Percentiles rank a stretch among this genome's conserved stretches.
phyloP scores from a whole-genome alignment of 2,113 vertebrate genomes.

The Pelvicachromis taeniatus region DNA sequence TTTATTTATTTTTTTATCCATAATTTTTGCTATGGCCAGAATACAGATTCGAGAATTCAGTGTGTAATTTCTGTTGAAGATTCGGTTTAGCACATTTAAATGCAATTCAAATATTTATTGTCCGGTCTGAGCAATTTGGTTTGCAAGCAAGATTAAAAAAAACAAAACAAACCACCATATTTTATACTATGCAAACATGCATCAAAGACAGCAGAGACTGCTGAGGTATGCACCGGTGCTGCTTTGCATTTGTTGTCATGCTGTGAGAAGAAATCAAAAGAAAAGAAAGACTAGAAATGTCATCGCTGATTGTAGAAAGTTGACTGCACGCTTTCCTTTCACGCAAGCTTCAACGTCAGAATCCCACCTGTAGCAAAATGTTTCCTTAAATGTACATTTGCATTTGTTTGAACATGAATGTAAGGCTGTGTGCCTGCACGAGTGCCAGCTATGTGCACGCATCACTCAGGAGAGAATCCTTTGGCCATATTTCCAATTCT shows the following conservation, averaged over 20 bases:
- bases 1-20: not conserved
- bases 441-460: not conserved
- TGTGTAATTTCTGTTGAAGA: not conserved
- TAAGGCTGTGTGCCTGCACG: not conserved
- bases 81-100: conserved; percentile 28
- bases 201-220: not conserved
- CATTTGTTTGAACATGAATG: conserved; percentile 35
- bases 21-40: not conserved
- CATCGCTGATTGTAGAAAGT: not conserved
- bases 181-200: conserved; percentile 48
- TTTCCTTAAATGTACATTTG: conserved; percentile 48
- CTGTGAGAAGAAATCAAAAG: not conserved
- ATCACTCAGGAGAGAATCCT: conserved; percentile 44
- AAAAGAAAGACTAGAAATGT: not conserved
- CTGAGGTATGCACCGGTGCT: not conserved
- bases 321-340: not conserved
- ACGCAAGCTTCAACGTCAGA: not conserved
- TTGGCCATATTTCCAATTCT: conserved; percentile 66
- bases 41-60: not conserved
- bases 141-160: conserved; percentile 25
- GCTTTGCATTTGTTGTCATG: conserved; percentile 46
- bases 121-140: conserved; percentile 34
- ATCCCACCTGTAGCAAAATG: conserved; percentile 23
- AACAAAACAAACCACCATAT: conserved; percentile 28
- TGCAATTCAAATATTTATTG: conserved; percentile 52